Base-by-base conservation (phyloP, 2,888 invertebrate species). In the Agriopis aurantiaria region DNA sequence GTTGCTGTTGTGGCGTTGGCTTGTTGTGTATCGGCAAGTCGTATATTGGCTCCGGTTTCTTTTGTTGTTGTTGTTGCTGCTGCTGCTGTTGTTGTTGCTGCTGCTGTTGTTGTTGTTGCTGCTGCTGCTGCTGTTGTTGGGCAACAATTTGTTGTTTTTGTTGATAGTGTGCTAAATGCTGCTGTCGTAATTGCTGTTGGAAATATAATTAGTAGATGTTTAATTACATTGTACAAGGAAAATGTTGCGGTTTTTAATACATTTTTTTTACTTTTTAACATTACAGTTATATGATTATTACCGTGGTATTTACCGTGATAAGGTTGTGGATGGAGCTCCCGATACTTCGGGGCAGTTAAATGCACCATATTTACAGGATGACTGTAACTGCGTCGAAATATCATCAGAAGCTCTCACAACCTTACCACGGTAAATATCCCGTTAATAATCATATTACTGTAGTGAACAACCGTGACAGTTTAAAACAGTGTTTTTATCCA, bases 21-120 rank as follows among this genome's bases (percentile, higher is more conserved):
- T 91, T 93, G 82, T 92, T 93, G 82, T 93, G 93, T 79, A 92
- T 90, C 14, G 92, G 93, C 78, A 92, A 76, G 71, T 93, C 93
- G 82, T 93, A 92, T 61, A 92, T 93, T 0, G 93, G 93, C 71
- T 92, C 92, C 2, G 92, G 92, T 68, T 93, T 92, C 80, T 89
- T 89, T 57, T 85, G 88, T 72, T 79, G 85, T 57, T 83, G 85
- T 10, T 71, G 75, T 61, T 82, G 82, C 55, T 82, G 82, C 10
- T 79, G 77, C 23, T 72, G 71, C 43, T 73, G 75, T 53, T 67
- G 60, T 10, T 60, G 60, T 9, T 60, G 60, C 1, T 46, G 55
- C 9, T 64, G 69, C 17, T 64, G 68, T 9, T 65, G 56, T 40
- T 69, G 68, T 5, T 75, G 76, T 61, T 75, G 68, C 23, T 64